These are phyloP conservation scores for Odontocolon sp. DNA, from an alignment of 2,888 invertebrate genomes.

Conservation along the genomic window DNA sequence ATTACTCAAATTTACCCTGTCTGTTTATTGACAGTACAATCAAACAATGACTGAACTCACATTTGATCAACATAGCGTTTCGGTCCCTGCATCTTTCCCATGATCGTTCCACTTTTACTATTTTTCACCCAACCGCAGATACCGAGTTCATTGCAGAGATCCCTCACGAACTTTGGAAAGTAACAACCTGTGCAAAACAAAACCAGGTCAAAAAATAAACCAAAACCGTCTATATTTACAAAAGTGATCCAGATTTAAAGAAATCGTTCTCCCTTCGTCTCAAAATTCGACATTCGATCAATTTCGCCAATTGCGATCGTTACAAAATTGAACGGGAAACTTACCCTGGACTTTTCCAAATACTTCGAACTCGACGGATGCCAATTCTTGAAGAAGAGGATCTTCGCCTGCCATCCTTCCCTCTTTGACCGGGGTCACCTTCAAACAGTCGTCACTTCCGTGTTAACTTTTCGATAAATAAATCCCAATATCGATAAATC, in stretches of 20 bases:
- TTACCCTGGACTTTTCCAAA: constrained; percentile 95
- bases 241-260: neutral
- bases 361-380: constrained; percentile 94
- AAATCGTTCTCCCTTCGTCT: neutral
- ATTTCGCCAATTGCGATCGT: neutral
- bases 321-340: constrained; percentile 59
- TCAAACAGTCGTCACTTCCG: constrained; percentile 44
- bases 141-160: constrained; percentile 87
- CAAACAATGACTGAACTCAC: constrained; percentile 84
- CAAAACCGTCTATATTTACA: neutral
- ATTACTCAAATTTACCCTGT: too few species aligned
- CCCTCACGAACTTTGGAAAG: constrained; percentile 94
- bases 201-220: neutral
- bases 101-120: constrained; percentile 92
- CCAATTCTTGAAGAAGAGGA: constrained; percentile 80
- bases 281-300: neutral
- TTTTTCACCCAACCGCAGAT: constrained; percentile 97
- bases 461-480: constrained; percentile 29
- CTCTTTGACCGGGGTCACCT: constrained; percentile 48
- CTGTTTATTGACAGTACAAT: constrained; percentile 10
- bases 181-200: constrained; percentile 85
- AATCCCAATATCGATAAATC: constrained; percentile 14
- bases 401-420: constrained; percentile 72
- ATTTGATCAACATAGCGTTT: constrained; percentile 90
- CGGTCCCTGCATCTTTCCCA: constrained; percentile 94